Evolutionary conservation across 2,797 vertebrate genomes (phyloP), one percentile per base, ranked within the genome.

Genomic region (Sebastes oblongus): DNA sequence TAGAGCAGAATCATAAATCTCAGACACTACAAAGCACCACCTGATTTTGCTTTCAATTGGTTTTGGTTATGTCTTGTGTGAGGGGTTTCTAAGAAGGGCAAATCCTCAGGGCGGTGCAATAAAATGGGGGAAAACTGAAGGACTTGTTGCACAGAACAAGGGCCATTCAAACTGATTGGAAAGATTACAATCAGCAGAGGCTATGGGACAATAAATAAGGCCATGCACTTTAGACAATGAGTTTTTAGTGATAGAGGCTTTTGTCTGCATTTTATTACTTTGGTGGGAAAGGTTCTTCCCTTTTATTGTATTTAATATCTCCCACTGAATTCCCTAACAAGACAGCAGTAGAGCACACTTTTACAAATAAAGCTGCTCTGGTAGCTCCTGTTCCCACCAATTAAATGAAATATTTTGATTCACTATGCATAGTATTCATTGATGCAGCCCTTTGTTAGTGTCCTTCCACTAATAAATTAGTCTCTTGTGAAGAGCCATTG

Each of bases 401-500:
- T 67, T 72, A 3, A 60, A 54, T 78, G 0, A 55, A 72, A 77
- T 32, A 27, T 55, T 67, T 72, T 29, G 9, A 66, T 74, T 76
- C 22, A 29, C 13, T 29, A 1, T n/a, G 18, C 24, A 34, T 30
- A 18, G 20, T 39, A 61, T 36, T 69, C 39, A 78, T n/a, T 14
- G 20, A 77, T 32, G 55, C 54, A 77, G 27, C 13, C 54, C 22
- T 73, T 75, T 83, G 75, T 80, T 72, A 32, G 32, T 71, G 32
- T 66, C 60, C 72, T 69, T 75, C 8, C 24, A 54, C 56, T 81
- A 77, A 76, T 78, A 71, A 88, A 78, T 81, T 39, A 60, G 32
- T 75, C 66, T 75, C 52, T 78, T 52, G 58, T 29, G 12, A 39
- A 77, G 46, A 81, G 66, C 50, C 29, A 42, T 11, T 81, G 64